Base-by-base conservation (phyloP, 2,113 vertebrate genomes). In the Odocoileus hemionus region DNA sequence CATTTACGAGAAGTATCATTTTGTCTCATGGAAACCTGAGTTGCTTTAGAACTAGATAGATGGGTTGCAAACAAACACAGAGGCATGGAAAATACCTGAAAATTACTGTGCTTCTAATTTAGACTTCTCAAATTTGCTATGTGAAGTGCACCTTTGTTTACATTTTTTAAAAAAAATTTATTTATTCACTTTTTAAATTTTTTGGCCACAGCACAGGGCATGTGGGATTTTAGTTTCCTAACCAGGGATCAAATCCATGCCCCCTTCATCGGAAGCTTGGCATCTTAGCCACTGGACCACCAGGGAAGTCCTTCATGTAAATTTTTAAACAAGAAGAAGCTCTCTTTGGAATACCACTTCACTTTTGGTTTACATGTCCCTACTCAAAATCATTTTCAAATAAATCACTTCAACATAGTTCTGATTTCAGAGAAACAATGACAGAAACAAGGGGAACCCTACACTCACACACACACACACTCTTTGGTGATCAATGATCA, bases 341-440 rank as follows among this genome's bases (percentile, higher is more conserved):
- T 96, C 36, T 92, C 54, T 94, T 93, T 89, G 60, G 79, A 85
- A 91, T 3, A 30, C 15, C 80, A 85, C 92, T 67, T 96, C 88
- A 57, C 61, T 90, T 91, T 88, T 78, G n/a, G 52, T 11, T 33
- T 28, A 55, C 43, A 28, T 15, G n/a, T 93, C 39, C 28, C 17
- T 50, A 30, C 43, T 52, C 78, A 13, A 86, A 87, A 76, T 79
- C 7, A 80, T 47, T 97, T 78, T 88, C 78, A 74, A 94, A 64
- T 87, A 96, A 78, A 90, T 87, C 36, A 28, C 10, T 84, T 76
- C 25, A 79, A 89, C 16, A 15, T 70, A 36, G 74, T 94, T 97
- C 92, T 55, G 47, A 61, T 21, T 86, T 86, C 47, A 47, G 30
- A 60, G n/a, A 80, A 84, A 90, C 43, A 36, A 11, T 55, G 43